Evolutionary conservation across 1,140 invertebrate genomes (phyloP).

Genomic region (Campoletis sonorensis): DNA sequence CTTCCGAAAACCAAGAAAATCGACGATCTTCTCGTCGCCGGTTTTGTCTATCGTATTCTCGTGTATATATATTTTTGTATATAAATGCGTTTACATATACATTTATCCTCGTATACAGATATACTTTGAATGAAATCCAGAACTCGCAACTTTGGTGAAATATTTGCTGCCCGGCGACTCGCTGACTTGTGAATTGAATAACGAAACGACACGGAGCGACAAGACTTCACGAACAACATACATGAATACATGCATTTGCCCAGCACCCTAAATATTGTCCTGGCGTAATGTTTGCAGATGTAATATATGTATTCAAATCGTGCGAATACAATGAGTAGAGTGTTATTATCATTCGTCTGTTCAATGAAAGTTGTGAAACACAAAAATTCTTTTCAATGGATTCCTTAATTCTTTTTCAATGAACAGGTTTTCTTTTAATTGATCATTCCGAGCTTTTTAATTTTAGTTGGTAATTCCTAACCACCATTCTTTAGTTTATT

Average conservation of each 20-base stretch:
- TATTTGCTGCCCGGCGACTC: slow-evolving; percentile 17
- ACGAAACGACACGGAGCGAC: slow-evolving; percentile 4
- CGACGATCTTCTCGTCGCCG: slow-evolving; percentile 3
- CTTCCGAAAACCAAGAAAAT: background rate
- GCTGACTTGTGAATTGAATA: slow-evolving; percentile 21
- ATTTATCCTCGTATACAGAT: background rate
- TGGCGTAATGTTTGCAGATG: too few relatives aligned
- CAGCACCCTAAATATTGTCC: too few relatives aligned
- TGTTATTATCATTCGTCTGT: too few relatives aligned
- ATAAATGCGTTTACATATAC: background rate
- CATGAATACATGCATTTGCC: background rate
- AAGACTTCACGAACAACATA: background rate
- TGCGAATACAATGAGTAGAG: too few relatives aligned
- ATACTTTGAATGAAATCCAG: background rate
- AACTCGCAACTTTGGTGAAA: slow-evolving; percentile 1
- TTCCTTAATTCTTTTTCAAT: too few relatives aligned
- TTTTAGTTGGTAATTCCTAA: too few relatives aligned
- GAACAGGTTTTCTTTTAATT: too few relatives aligned
- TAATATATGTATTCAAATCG: too few relatives aligned
- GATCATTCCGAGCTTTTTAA: too few relatives aligned
- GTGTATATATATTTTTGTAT: background rate
- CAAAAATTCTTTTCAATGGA: too few relatives aligned
- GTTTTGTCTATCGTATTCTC: background rate
- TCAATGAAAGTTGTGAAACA: too few relatives aligned
- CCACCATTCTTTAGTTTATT: too few relatives aligned